These are phyloP conservation scores for Neoascia interrupta DNA, from an alignment of 2,888 invertebrate genomes.

Conservation along the genomic window DNA sequence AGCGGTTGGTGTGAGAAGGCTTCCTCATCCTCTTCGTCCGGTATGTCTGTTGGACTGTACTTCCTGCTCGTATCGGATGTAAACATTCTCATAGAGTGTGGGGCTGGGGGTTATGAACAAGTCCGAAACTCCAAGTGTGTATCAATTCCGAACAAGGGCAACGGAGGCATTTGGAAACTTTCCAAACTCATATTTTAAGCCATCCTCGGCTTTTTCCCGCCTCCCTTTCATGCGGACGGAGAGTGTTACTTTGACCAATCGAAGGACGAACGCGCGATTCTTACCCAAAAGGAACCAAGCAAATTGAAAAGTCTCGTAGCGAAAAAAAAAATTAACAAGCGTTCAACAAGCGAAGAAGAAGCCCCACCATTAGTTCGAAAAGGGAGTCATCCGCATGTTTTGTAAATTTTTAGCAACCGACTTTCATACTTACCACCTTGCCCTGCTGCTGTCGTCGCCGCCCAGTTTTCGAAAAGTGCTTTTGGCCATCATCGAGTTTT, in stretches of 20 bases:
- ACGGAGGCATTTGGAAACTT: conserved; percentile 50
- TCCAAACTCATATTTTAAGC: conserved; percentile 66
- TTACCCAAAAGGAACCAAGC: conserved; percentile 22
- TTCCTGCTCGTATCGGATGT: conserved; percentile 13
- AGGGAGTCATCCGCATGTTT: conserved; percentile 6
- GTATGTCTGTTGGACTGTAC: conserved; percentile 11
- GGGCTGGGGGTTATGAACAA: too few species aligned
- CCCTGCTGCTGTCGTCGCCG: not conserved
- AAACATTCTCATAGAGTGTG: too few species aligned
- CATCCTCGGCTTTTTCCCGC: conserved; percentile 34
- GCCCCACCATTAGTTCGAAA: conserved; percentile 24
- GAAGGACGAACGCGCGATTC: conserved; percentile 21
- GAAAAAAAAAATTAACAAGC: conserved; percentile 42
- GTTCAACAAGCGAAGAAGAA: conserved; percentile 46
- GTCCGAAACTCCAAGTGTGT: too few species aligned
- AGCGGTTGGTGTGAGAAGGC: conserved; percentile 11
- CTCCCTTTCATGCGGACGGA: not conserved
- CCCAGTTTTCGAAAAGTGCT: conserved; percentile 39
- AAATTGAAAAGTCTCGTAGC: conserved; percentile 51
- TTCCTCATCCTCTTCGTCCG: not conserved
- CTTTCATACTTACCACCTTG: not conserved
- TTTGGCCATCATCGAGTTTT: conserved; percentile 58
- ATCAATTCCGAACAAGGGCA: conserved; percentile 33
- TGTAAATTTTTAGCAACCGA: not conserved
- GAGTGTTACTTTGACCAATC: conserved; percentile 46